phyloP scores from a whole-genome alignment of 2,888 invertebrate genomes.

The Leptopilina myrica region DNA sequence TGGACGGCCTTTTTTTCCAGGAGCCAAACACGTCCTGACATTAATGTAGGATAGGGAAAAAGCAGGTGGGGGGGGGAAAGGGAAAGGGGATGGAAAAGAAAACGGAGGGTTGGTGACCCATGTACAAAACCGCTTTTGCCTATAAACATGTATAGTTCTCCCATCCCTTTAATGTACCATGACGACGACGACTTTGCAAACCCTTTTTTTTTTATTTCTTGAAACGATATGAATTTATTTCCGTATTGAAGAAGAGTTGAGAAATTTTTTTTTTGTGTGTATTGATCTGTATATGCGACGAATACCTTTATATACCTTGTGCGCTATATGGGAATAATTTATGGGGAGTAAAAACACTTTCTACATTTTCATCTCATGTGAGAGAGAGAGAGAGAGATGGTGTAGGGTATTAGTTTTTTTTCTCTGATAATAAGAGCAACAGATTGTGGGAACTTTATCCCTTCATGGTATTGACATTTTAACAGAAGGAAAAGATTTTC shows the following conservation, averaged over 20 bases:
- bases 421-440: constrained; percentile 8
- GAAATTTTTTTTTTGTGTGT: neutral
- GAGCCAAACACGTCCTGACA: constrained; percentile 33
- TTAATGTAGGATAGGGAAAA: constrained; percentile 8
- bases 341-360: constrained; percentile 14
- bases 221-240: constrained; percentile 23
- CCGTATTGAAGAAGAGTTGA: neutral
- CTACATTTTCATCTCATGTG: constrained; percentile 2
- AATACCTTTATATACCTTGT: neutral
- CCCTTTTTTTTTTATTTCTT: constrained; percentile 44
- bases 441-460: constrained; percentile 17
- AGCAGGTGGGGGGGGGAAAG: no score
- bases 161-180: constrained; percentile 25
- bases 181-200: constrained; percentile 47
- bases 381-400: neutral
- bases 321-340: neutral
- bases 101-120: constrained; percentile 32
- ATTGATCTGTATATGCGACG: neutral
- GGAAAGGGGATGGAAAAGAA: neutral
- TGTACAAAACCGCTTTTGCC: constrained; percentile 47
- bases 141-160: constrained; percentile 52
- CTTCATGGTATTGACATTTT: constrained; percentile 5
- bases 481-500: neutral
- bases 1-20: constrained; percentile 16
- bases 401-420: constrained; percentile 5